phyloP scores from a whole-genome alignment of 1,140 invertebrate genomes.

The Temnothorax nylanderi region DNA sequence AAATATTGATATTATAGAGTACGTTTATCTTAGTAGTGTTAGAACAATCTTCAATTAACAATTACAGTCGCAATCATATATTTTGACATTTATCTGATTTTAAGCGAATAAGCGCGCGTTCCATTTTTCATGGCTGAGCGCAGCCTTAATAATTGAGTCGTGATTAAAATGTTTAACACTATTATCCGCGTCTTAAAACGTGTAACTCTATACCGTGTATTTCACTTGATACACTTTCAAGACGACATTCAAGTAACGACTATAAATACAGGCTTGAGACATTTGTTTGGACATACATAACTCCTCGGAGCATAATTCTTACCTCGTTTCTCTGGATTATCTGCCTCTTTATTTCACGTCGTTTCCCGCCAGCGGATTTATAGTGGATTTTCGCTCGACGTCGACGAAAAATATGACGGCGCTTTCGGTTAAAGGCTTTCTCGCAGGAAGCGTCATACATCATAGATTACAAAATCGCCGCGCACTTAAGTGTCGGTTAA shows the following conservation, averaged over 20 bases:
- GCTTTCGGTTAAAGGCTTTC: constrained; percentile 42
- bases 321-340: constrained; percentile 33
- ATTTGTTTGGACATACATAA: constrained; percentile 39
- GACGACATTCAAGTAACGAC: neutral
- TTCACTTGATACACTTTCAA: neutral
- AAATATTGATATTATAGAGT: no score
- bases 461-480: constrained; percentile 42
- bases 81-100: neutral
- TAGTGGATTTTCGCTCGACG: constrained; percentile 46
- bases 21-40: no score
- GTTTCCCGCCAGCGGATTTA: constrained; percentile 23
- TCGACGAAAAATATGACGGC: constrained; percentile 42
- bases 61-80: neutral
- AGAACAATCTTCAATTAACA: no score
- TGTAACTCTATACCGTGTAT: neutral
- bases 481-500: constrained; percentile 30
- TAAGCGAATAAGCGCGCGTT: neutral
- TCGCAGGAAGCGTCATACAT: constrained; percentile 21
- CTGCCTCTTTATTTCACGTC: constrained; percentile 41
- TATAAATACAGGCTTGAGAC: constrained; percentile 16
- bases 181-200: neutral
- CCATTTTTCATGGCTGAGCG: neutral
- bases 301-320: constrained; percentile 45
- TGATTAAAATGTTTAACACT: neutral
- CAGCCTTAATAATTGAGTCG: neutral